Evolutionary conservation across 2,888 invertebrate species (phyloP), one percentile per base, ranked within the genome.

Genomic region (Caradrina kadenii): DNA sequence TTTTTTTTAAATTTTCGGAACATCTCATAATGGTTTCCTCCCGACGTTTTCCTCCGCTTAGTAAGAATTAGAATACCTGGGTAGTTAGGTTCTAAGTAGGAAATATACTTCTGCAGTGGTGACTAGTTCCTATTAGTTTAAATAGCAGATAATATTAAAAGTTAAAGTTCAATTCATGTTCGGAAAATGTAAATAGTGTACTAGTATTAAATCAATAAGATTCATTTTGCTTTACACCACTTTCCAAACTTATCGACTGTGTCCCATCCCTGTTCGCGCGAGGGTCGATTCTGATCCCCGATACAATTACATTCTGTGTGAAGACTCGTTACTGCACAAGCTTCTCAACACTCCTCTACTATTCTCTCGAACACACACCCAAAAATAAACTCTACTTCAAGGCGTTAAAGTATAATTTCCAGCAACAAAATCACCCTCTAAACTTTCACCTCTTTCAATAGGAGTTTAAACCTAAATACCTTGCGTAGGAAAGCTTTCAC

Each of bases 361-460:
- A 75, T 80, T 72, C 80, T 80, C 69, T 63, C 26, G 22, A 50
- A 22, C 48, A 73, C 22, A 50, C 80, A 85, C 69, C 50, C 87
- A 19, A 92, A 92, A 89, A 86, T 72, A 79, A 7, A 88, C 91
- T 86, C 78, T 93, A 84, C 73, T 15, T 7, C 59, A 19, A 50
- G 10, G 42, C n/a, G 15, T 63, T 84, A 94, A 85, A 86, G 90
- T 81, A 73, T 76, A 89, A 67, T 86, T 87, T 89, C 42, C 71
- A 68, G 61, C 58, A 80, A 80, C 87, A 76, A 53, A 64, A 69
- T 67, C 80, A 80, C 82, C 84, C 91, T 91, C 91, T 86, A 92
- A 94, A 96, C 94, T 95, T 96, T 95, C 95, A 95, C 95, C 95
- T 95, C 95, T 95, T 95, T 94, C 95, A 93, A 95, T 95, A 93